Conservation (phyloP, 2,797 vertebrate species). For the Ctenochaetus hawaiiensis region DNA sequence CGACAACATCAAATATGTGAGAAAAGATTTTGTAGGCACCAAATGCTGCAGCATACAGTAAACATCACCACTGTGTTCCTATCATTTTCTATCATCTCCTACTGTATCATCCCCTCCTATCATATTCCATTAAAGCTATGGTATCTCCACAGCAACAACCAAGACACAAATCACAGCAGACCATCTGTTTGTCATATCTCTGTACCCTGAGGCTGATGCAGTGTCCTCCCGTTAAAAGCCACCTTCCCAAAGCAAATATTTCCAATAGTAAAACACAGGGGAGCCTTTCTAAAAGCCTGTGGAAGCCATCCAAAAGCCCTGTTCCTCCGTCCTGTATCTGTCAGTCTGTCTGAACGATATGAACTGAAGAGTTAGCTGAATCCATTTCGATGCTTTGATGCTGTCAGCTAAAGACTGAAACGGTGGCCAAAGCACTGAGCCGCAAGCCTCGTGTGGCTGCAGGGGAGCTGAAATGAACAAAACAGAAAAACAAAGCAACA, state of each 20-base stretch:
- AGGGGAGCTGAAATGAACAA: conserved; percentile 47
- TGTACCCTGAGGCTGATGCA: conserved; percentile 56
- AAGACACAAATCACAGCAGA: conserved; percentile 60
- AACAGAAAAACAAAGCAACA: conserved; percentile 36
- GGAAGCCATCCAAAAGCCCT: conserved; percentile 58
- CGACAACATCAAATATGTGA: neutral
- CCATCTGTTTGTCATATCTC: conserved; percentile 69
- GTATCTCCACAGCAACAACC: conserved; percentile 47
- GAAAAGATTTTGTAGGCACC: neutral
- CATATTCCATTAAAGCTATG: conserved; percentile 52
- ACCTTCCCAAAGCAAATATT: conserved; percentile 75
- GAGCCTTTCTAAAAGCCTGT: conserved; percentile 52
- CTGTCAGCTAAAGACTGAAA: conserved; percentile 41
- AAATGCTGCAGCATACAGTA: neutral
- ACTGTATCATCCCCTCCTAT: conserved; percentile 42
- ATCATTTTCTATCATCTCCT: conserved; percentile 16
- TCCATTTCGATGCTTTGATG: conserved; percentile 46
- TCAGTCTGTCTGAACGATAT: conserved; percentile 28
- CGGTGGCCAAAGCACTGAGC: conserved; percentile 28
- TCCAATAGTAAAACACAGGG: conserved; percentile 59
- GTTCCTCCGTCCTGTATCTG: conserved; percentile 46
- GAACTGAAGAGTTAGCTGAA: conserved; percentile 31
- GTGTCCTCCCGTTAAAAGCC: conserved; percentile 64
- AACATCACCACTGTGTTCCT: conserved; percentile 4
- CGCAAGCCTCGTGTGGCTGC: conserved; percentile 27